phyloP scores from a whole-genome alignment of 2,888 invertebrate genomes.

The Eupithecia centaureata region DNA sequence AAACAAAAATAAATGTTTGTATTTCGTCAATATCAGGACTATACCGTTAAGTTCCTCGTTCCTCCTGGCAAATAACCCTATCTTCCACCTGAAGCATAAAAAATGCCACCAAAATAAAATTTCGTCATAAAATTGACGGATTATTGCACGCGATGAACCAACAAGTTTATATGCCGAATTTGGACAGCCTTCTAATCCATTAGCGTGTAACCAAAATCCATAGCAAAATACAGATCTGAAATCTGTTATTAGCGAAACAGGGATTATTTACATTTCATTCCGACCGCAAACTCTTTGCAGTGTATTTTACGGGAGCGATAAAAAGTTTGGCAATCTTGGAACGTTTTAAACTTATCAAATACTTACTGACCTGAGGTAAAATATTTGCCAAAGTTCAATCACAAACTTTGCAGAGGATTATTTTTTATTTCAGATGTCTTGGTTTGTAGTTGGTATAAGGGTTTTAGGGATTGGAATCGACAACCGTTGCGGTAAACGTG shows the following conservation, averaged over 20 bases:
- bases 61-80: neutral
- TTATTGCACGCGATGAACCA: constrained; percentile 25
- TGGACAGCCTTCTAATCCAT: constrained; percentile 36
- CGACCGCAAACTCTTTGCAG: constrained; percentile 39
- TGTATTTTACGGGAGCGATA: constrained; percentile 45
- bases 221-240: neutral
- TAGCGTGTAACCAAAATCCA: constrained; percentile 33
- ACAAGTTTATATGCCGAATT: constrained; percentile 27
- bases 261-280: constrained; percentile 48
- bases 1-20: too few relatives aligned
- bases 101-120: constrained; percentile 34
- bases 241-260: constrained; percentile 22
- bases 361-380: constrained; percentile 36
- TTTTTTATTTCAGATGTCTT: constrained; percentile 25
- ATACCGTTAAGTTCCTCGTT: neutral
- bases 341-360: constrained; percentile 44
- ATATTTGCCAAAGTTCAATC: constrained; percentile 38
- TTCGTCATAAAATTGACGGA: constrained; percentile 30
- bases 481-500: too few relatives aligned
- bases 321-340: constrained; percentile 47
- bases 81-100: constrained; percentile 19
- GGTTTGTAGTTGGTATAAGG: neutral
- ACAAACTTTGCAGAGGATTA: constrained; percentile 32
- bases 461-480: too few relatives aligned
- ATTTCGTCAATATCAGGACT: too few relatives aligned